These are phyloP conservation scores for Bombus superbus DNA, from an alignment of 1,140 invertebrate genomes.

Conservation along the genomic window DNA sequence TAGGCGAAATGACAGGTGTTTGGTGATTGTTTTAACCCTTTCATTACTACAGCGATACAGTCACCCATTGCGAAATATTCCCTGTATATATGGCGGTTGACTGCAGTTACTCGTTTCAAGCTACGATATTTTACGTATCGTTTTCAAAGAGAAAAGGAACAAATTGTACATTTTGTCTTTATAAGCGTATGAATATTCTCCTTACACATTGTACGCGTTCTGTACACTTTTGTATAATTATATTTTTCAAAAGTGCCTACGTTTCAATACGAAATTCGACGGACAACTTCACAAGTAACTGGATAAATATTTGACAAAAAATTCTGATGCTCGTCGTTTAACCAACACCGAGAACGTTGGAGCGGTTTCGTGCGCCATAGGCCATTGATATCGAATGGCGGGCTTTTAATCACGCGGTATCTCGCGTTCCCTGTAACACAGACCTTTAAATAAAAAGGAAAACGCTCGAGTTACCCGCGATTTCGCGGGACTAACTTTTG, in stretches of 20 bases:
- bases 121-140: background rate
- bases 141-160: no score
- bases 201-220: background rate
- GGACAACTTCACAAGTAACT: background rate
- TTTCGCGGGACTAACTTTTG: conserved; percentile 21
- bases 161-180: background rate
- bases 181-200: background rate
- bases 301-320: background rate
- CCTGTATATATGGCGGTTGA: background rate
- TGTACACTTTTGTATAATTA: background rate
- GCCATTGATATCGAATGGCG: background rate
- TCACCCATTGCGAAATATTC: background rate
- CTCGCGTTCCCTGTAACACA: background rate
- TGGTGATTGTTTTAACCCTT: background rate
- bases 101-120: background rate
- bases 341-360: background rate
- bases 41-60: background rate
- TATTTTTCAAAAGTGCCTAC: background rate
- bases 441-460: conserved; percentile 22
- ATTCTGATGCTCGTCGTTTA: background rate
- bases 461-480: conserved; percentile 8
- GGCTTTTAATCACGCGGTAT: conserved; percentile 26
- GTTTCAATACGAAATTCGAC: background rate
- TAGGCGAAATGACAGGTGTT: background rate
- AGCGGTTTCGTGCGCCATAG: background rate